These are phyloP conservation scores for Bothrops jararaca DNA, from an alignment of 2,113 vertebrate genomes.

Conservation along the genomic window DNA sequence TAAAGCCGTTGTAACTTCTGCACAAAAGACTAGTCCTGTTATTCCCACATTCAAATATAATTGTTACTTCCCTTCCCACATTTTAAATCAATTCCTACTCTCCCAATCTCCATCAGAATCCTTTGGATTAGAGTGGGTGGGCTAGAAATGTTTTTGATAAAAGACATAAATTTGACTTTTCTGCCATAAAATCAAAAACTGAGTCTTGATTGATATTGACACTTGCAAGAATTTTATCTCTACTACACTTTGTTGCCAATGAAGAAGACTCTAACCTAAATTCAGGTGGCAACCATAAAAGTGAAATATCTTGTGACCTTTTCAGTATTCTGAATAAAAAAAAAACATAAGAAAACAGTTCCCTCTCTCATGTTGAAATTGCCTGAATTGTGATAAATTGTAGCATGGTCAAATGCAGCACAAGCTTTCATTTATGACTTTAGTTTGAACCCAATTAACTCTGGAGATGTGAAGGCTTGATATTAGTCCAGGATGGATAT, in stretches of 20 bases:
- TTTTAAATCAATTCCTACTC: neutral
- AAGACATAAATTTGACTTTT: neutral
- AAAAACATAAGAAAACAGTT: neutral
- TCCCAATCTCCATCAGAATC: neutral
- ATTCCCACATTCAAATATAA: neutral
- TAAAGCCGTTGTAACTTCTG: constrained; percentile 1
- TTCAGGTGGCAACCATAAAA: neutral
- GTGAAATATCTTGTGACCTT: neutral
- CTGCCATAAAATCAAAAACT: neutral
- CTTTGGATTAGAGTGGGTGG: neutral
- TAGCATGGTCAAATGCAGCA: neutral
- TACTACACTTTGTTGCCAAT: neutral
- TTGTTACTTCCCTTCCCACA: neutral
- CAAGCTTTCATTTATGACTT: neutral
- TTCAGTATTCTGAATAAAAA: neutral
- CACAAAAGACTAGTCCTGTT: neutral
- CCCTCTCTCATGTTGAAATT: neutral
- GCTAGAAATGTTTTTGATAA: neutral
- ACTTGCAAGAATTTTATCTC: neutral
- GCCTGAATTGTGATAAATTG: neutral
- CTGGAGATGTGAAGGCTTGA: neutral
- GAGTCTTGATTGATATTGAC: neutral
- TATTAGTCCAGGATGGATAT: neutral
- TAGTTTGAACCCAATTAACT: neutral
- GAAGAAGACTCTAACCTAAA: neutral